phyloP scores from a whole-genome alignment of 2,113 vertebrate genomes.

The Colinus virginianus region DNA sequence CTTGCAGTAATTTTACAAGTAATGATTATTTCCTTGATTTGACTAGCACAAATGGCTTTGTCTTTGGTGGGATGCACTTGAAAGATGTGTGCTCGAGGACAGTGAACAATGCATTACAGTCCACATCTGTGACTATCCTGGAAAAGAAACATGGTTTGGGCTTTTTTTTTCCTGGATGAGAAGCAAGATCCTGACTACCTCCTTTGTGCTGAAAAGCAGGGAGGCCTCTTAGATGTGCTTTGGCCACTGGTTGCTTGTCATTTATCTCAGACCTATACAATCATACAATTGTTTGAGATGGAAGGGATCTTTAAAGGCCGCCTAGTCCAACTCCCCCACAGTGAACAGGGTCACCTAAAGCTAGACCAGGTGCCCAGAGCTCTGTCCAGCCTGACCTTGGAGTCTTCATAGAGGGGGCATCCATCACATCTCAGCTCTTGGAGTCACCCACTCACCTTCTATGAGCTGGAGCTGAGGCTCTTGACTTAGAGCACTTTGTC shows the following conservation, averaged over 20 bases:
- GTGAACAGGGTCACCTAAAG: too few relatives aligned
- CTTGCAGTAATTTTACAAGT: slow-evolving; percentile 60
- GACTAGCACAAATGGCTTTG: slow-evolving; percentile 10
- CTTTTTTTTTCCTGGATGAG: not conserved
- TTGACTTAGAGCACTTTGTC: not conserved
- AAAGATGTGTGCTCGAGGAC: not conserved
- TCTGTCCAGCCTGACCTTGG: too few relatives aligned
- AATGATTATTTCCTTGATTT: slow-evolving; percentile 36
- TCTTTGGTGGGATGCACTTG: not conserved
- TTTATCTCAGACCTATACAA: too few relatives aligned
- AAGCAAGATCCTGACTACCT: not conserved
- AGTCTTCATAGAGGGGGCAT: too few relatives aligned
- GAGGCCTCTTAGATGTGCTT: fast-evolving
- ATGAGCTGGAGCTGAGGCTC: not conserved
- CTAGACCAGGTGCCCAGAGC: too few relatives aligned
- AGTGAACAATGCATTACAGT: not conserved
- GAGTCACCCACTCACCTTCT: not conserved
- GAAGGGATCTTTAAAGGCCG: too few relatives aligned
- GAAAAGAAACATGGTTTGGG: not conserved
- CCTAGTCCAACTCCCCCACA: too few relatives aligned
- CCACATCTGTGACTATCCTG: not conserved
- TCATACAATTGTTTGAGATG: too few relatives aligned
- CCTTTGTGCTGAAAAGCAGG: not conserved
- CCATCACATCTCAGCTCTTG: not conserved
- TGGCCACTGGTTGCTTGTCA: not conserved